Base-by-base conservation (phyloP, 2,888 invertebrate species). In the Acrobasis suavella region DNA sequence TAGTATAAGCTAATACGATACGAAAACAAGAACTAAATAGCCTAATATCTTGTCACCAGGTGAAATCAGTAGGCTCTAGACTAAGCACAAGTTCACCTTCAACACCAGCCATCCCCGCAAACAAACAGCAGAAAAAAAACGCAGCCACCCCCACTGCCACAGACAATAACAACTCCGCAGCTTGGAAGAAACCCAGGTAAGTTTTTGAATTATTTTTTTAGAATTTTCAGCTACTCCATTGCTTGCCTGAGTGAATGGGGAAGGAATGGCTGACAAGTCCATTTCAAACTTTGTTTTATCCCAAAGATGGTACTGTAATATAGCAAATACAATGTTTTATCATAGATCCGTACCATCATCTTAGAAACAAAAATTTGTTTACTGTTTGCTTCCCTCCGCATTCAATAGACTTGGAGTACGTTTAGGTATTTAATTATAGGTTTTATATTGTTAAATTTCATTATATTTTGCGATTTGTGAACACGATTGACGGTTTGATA, bases 181-280 rank as follows among this genome's bases (percentile, higher is more conserved):
- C 87, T 0, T 87, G 89, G 89, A 91, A 91, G 77, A 92, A 92
- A 69, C 89, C 90, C 73, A 91, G 89, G 91, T 92, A 84, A 75
- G 76, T 67, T 17, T 14, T 12, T 50, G 39, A 15, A 37, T 15
- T 15, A 37, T 15, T 12, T 0, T 9, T 50, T 15, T 15, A 17
- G 14, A 12, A 46, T 14, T 32, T 32, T 32, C 32, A 32, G 32
- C 32, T 32, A 32, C 5, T 8, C 32, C 32, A 32, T 32, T 32
- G 32, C 32, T 32, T 32, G 32, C 32, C 5, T 2, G 32, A 32
- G 8, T 32, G 32, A 7, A 32, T 32, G 8, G 7, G 32, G 8
- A 32, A 7, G 32, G 32, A 32, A 7, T 7, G 32, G n/a, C n/a
- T 32, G 32, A 32, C 5, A 5, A 32, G 32, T 32, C 32, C 32